A percentile compares a stretch with the other conserved stretches of the same genome.
Evolutionary conservation across 2,888 invertebrate species (phyloP).

Genomic region (Cartodere bifasciata): DNA sequence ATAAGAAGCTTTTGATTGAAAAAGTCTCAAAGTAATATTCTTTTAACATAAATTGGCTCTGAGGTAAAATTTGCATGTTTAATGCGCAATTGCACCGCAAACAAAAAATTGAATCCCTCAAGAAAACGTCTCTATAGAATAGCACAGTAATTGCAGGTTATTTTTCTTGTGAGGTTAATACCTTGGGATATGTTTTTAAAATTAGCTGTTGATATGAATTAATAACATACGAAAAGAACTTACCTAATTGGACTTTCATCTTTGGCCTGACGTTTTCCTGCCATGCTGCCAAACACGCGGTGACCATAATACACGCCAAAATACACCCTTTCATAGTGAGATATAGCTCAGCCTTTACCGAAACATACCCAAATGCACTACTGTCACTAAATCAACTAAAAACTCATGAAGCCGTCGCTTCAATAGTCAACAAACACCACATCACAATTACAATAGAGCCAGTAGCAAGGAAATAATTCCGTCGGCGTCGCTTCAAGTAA

Average conservation of each 20-base stretch:
- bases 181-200: too few species aligned
- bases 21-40: too few species aligned
- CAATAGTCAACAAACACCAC: slow-evolving; percentile 23
- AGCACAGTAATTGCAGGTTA: too few species aligned
- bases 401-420: slow-evolving; percentile 7
- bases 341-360: slow-evolving; percentile 18
- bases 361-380: slow-evolving; percentile 15
- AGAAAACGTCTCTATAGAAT: too few species aligned
- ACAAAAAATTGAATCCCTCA: too few species aligned
- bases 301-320: slow-evolving; percentile 38
- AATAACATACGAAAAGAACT: slow-evolving; percentile 36
- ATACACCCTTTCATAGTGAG: slow-evolving; percentile 23
- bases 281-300: slow-evolving; percentile 53
- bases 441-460: slow-evolving; percentile 15
- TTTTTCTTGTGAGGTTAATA: too few species aligned
- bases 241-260: slow-evolving; percentile 86
- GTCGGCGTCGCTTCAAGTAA: too few species aligned
- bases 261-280: slow-evolving; percentile 86
- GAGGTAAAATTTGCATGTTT: too few species aligned
- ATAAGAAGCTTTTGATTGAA: too few species aligned
- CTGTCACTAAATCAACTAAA: slow-evolving; percentile 17
- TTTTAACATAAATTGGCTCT: too few species aligned
- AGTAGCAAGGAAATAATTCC: not conserved
- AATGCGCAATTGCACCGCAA: too few species aligned
- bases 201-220: too few species aligned